These are phyloP conservation scores for Petroica traversi DNA, from an alignment of 2,113 vertebrate genomes.

Conservation along the genomic window DNA sequence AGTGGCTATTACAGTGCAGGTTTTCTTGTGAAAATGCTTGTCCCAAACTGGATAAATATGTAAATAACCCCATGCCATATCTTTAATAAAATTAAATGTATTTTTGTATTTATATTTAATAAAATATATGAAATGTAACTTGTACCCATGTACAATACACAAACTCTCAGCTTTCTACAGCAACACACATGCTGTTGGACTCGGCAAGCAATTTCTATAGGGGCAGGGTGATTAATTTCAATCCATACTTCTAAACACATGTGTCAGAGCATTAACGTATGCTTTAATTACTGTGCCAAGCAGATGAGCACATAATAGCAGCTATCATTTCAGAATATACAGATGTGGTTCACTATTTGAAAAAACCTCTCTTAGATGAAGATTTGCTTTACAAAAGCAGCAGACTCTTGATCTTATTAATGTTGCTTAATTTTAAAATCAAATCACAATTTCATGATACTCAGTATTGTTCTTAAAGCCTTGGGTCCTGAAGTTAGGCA, in stretches of 20 bases:
- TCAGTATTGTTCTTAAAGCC: background rate
- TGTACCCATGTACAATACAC: background rate
- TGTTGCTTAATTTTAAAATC: slow-evolving; percentile 6
- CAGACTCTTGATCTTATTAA: background rate
- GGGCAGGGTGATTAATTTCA: background rate
- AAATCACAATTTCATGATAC: background rate
- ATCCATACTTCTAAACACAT: background rate
- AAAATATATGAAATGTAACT: background rate
- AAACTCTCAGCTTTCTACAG: background rate
- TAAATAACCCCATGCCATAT: rapidly evolving
- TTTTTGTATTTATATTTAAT: background rate
- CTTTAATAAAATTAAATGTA: background rate
- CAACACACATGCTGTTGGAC: background rate
- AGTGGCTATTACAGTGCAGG: background rate
- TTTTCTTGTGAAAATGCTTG: background rate
- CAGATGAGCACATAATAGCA: slow-evolving; percentile 14
- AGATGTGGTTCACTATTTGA: background rate
- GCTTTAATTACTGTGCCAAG: background rate
- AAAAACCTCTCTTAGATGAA: background rate
- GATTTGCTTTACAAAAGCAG: background rate
- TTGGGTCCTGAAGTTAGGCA: background rate
- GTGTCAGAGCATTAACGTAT: background rate
- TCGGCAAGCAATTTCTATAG: background rate
- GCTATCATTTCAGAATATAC: background rate
- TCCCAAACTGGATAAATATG: background rate